Evolutionary conservation across 2,797 vertebrate genomes (phyloP).

Genomic region (Mus caroli): DNA sequence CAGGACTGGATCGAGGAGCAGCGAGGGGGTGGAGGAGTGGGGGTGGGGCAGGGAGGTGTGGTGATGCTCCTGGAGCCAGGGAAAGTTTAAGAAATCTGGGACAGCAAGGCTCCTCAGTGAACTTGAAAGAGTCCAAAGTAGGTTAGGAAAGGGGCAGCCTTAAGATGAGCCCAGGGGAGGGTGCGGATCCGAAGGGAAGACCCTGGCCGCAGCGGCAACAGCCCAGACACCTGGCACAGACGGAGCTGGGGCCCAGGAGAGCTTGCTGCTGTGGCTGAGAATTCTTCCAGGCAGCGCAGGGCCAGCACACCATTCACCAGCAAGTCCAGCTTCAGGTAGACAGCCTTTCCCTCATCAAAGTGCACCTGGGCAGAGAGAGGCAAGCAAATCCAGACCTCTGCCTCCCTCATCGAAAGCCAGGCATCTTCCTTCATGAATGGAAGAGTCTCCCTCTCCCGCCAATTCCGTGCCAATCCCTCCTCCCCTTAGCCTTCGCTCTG

Average conservation of each 20-base stretch:
- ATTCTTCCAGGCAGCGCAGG: constrained; percentile 95
- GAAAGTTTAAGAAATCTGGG: background rate
- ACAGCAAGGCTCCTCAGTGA: constrained; percentile 83
- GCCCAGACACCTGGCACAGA: constrained; percentile 95
- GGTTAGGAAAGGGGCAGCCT: constrained; percentile 87
- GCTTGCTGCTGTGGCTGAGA: constrained; percentile 93
- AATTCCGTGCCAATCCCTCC: background rate
- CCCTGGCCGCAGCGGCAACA: constrained; percentile 91
- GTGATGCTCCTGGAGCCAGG: constrained; percentile 28
- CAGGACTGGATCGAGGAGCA: background rate
- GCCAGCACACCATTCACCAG: constrained; percentile 87
- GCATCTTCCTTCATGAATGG: background rate
- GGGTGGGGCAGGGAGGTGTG: background rate
- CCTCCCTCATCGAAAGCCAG: background rate
- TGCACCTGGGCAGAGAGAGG: constrained; percentile 89
- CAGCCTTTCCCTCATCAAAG: constrained; percentile 94
- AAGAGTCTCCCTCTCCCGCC: background rate
- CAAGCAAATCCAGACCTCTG: background rate
- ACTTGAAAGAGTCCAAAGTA: constrained; percentile 97
- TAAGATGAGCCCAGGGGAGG: constrained; percentile 84
- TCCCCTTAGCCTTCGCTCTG: background rate
- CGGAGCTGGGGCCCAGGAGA: constrained; percentile 91
- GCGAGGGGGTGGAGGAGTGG: background rate
- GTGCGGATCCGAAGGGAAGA: constrained; percentile 90
- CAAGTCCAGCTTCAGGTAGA: constrained; percentile 96